Conservation (phyloP, 2,113 vertebrate genomes). For the Strix uralensis region DNA sequence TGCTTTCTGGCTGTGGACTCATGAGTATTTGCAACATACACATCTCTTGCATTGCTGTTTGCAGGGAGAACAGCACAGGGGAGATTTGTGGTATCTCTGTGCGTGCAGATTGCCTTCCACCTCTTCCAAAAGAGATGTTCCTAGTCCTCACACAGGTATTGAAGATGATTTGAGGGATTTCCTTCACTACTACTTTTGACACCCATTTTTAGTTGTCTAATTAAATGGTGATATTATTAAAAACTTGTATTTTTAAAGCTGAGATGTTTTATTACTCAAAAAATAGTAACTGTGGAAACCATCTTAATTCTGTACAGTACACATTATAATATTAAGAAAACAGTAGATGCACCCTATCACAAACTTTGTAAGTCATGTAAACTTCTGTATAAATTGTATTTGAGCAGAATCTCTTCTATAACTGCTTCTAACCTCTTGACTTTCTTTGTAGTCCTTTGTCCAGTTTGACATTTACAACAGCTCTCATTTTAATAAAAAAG, state of each 20-base stretch:
- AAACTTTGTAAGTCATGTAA: background rate
- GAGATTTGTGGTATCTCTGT: background rate
- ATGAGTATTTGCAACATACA: fast-evolving
- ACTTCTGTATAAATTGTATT: background rate
- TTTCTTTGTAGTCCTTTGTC: background rate
- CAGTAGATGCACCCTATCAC: background rate
- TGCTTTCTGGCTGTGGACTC: background rate
- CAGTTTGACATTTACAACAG: background rate
- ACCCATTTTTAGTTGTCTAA: background rate
- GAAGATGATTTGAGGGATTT: background rate
- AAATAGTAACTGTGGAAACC: background rate
- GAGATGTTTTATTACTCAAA: background rate
- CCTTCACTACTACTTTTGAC: background rate
- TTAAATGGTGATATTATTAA: background rate
- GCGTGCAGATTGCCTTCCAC: background rate
- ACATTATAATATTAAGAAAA: background rate
- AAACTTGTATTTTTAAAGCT: background rate
- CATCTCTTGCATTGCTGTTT: background rate
- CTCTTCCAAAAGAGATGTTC: background rate
- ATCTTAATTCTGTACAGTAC: background rate
- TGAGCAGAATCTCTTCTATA: background rate
- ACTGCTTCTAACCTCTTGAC: background rate
- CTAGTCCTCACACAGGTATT: background rate
- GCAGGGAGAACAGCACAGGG: background rate
- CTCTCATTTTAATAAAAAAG: background rate